Base-by-base conservation (phyloP, 2,113 vertebrate genomes). In the Elaphurus davidianus region DNA sequence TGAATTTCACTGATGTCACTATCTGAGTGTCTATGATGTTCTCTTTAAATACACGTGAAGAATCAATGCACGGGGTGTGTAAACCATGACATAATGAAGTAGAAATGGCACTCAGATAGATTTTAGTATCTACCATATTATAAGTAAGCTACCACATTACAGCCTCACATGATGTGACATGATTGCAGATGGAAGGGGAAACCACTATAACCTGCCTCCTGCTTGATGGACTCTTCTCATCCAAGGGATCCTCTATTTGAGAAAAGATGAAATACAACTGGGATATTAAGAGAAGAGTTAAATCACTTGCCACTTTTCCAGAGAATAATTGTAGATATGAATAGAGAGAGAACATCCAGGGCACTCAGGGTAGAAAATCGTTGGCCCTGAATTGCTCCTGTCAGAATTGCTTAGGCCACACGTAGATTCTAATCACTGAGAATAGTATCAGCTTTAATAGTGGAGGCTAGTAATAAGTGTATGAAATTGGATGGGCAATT, bases 181-280 rank as follows among this genome's bases (percentile, higher is more conserved):
- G 59, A 89, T 57, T 90, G 36, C 16, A 83, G 55, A 87, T 81
- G 43, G 52, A 57, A 79, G 10, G 28, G 54, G 19, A 86, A 95
- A 45, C 9, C 40, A n/a, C 15, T 62, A 3, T 45, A 85, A 85
- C 25, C 43, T 90, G 14, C 7, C 12, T 90, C 55, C 60, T 95
- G n/a, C 36, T 94, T 79, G 15, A 47, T 87, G 40, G 25, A 85
- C 30, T 91, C 23, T 96, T 96, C 76, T 74, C 93, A 97, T 79
- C 40, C 62, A 78, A 28, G 33, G 30, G 40, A 91, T 94, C 95
- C 15, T 50, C 6, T 91, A 5, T n/a, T n/a, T 95, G 67, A 92
- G 13, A 84, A 90, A 87, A 97, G 54, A 43, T 36, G 2, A 62
- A 86, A 82, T 76, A 16, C 5, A 97, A 54, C 21, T 85, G 36